phyloP scores from a whole-genome alignment of 1,140 invertebrate species.

The Portunus trituberculatus region DNA sequence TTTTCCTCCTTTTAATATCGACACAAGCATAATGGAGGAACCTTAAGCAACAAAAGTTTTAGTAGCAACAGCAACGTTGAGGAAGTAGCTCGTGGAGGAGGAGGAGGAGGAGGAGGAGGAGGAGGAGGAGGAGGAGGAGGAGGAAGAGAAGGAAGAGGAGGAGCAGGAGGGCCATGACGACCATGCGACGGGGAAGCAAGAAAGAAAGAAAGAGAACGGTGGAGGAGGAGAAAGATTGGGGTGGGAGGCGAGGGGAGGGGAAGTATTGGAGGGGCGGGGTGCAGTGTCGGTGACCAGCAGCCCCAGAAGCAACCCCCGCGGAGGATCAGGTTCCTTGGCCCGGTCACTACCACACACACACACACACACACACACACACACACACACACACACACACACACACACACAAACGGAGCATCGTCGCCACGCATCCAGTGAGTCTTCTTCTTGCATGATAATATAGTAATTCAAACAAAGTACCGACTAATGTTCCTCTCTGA shows the following conservation, averaged over 20 bases:
- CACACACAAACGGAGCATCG: neutral
- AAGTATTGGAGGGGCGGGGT: neutral
- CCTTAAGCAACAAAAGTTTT: no score
- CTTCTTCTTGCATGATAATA: no score
- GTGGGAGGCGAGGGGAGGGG: neutral
- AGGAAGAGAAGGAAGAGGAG: neutral
- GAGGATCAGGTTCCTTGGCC: constrained; percentile 47
- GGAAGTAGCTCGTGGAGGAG: neutral
- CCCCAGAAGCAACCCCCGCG: constrained; percentile 43
- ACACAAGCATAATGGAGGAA: no score
- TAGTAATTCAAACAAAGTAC: no score
- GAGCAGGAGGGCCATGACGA: neutral
- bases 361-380: constrained; percentile 50
- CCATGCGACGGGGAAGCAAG: no score
- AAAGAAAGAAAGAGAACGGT: no score
- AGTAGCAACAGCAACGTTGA: neutral
- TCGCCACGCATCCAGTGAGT: no score
- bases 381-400: constrained; percentile 48
- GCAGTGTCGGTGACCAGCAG: constrained; percentile 54
- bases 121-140: neutral
- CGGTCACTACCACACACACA: constrained; percentile 37
- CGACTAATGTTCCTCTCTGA: no score
- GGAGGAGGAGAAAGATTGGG: neutral
- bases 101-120: neutral
- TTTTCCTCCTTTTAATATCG: no score